A percentile compares a stretch with the other conserved stretches of the same genome.
These are phyloP conservation scores for Aleiodes alternator DNA, from an alignment of 2,888 invertebrate genomes.

Conservation along the genomic window DNA sequence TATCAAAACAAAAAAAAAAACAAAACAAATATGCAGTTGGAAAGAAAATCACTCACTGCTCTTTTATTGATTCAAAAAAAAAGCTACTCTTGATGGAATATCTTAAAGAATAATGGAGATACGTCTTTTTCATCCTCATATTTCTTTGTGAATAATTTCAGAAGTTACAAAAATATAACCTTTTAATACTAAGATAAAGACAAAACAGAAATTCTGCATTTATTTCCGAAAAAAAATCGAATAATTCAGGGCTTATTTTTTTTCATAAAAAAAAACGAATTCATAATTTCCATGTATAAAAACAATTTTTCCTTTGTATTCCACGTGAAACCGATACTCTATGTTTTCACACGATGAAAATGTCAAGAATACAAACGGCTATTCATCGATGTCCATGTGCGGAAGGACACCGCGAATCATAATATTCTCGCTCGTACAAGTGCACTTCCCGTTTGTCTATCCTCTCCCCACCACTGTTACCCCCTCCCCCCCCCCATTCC, in stretches of 20 bases:
- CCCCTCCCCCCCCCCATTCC: neutral
- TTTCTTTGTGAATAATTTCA: too few species aligned
- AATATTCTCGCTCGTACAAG: constrained; percentile 46
- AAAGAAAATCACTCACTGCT: neutral
- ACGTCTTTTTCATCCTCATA: too few species aligned
- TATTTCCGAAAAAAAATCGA: too few species aligned
- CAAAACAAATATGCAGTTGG: neutral
- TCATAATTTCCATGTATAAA: neutral
- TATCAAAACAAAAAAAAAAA: neutral
- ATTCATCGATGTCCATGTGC: neutral
- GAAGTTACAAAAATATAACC: too few species aligned
- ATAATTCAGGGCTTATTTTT: neutral
- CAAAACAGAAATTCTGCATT: too few species aligned
- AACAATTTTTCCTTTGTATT: neutral
- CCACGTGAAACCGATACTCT: constrained; percentile 43
- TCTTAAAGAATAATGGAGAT: too few species aligned
- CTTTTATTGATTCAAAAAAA: too few species aligned
- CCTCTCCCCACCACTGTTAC: neutral
- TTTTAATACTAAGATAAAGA: too few species aligned
- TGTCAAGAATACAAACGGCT: constrained; percentile 47
- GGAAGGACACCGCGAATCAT: constrained; percentile 47
- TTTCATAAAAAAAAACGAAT: constrained; percentile 7
- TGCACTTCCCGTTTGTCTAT: constrained; percentile 32
- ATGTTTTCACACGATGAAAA: constrained; percentile 63
- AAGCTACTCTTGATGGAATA: too few species aligned